phyloP scores from a whole-genome alignment of 2,888 invertebrate species.

The Caenorhabditis wallacei region DNA sequence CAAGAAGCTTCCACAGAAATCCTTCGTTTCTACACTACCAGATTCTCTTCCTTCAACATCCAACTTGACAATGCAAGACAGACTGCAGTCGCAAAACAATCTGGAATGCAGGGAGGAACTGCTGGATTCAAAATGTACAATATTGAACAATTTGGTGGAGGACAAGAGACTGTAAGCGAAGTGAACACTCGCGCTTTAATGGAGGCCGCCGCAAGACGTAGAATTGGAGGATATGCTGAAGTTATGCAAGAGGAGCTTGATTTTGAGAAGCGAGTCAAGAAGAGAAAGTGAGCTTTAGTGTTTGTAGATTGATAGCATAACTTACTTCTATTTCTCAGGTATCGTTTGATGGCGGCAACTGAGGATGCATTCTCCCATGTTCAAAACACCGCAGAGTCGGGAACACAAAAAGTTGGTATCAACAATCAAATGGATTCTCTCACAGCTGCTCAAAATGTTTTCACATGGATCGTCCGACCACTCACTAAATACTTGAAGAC shows the following conservation, averaged over 20 bases:
- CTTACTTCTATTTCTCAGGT: constrained; percentile 86
- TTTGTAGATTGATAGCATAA: constrained; percentile 83
- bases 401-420: constrained; percentile 84
- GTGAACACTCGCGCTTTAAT: constrained; percentile 88
- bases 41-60: constrained; percentile 97
- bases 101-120: constrained; percentile 61
- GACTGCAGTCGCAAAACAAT: constrained; percentile 57
- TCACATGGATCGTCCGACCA: constrained; percentile 96
- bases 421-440: constrained; percentile 93
- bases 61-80: constrained; percentile 88
- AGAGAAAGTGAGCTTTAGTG: constrained; percentile 70
- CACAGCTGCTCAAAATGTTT: constrained; percentile 97
- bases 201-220: constrained; percentile 90
- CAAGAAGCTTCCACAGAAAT: constrained; percentile 97
- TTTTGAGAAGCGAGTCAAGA: constrained; percentile 78
- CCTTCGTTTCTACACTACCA: constrained; percentile 94
- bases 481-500: constrained; percentile 96
- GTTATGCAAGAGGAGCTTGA: constrained; percentile 96
- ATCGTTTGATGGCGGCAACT: constrained; percentile 93
- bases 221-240: constrained; percentile 94
- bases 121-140: constrained; percentile 94
- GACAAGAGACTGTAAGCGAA: constrained; percentile 75
- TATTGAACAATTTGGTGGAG: constrained; percentile 88
- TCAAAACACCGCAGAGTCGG: constrained; percentile 63
- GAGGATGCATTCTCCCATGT: constrained; percentile 99